Conservation (phyloP, 2,113 vertebrate genomes). For the Eptesicus fuscus region DNA sequence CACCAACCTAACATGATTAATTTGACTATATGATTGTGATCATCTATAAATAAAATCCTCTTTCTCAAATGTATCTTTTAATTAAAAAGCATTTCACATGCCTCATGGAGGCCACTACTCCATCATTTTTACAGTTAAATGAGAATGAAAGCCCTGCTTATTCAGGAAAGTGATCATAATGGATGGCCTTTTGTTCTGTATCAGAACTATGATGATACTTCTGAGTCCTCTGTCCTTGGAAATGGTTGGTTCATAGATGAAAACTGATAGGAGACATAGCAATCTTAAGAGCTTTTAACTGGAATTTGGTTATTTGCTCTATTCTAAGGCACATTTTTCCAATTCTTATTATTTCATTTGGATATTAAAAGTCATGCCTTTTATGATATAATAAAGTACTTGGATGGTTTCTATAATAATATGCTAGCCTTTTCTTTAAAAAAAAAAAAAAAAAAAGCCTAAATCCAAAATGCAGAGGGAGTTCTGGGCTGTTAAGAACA, state of each 20-base stretch:
- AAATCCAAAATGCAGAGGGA: background rate
- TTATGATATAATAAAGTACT: background rate
- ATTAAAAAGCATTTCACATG: constrained; percentile 56
- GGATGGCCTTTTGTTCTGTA: background rate
- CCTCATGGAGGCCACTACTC: background rate
- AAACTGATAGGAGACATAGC: background rate
- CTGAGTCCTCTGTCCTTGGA: background rate
- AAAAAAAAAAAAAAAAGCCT: background rate
- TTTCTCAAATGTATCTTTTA: constrained; percentile 51
- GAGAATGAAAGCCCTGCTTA: background rate
- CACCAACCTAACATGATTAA: background rate
- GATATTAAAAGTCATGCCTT: background rate
- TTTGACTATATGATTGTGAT: constrained; percentile 22
- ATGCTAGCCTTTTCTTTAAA: background rate
- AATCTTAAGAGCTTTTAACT: background rate
- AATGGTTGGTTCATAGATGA: background rate
- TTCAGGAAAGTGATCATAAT: background rate
- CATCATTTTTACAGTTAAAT: constrained; percentile 30
- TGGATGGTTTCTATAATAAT: background rate
- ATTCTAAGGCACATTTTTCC: background rate
- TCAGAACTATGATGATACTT: background rate
- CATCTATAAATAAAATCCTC: constrained; percentile 44
- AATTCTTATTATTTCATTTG: constrained; percentile 13
- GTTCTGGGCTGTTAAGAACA: background rate
- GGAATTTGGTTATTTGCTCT: background rate